Base-by-base conservation (phyloP, 2,888 invertebrate species). In the Tipula lateralis region DNA sequence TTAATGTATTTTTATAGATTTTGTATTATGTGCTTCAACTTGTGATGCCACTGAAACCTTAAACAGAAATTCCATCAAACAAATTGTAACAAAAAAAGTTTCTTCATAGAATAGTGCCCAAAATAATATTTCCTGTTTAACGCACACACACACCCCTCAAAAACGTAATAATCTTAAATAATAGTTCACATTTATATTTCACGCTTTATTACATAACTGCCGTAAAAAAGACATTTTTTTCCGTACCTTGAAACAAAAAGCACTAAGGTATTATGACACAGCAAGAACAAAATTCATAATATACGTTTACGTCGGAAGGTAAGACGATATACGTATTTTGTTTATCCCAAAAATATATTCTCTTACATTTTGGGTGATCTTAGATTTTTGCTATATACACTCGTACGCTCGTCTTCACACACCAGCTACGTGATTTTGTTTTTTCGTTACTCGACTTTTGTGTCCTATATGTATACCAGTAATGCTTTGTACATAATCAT, bases 141-240 rank as follows among this genome's bases (percentile, higher is more conserved):
- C 16, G 5, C 44, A 16, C 44, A 16, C 44, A 50, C 7, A 16
- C n/a, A 50, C n/a, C 6, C n/a, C 16, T 16, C 44, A 50, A 19
- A 66, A 66, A 12, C 9, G 24, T 66, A 66, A 66, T 66, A 66
- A 66, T 66, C 66, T 66, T 66, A 24, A 66, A 66, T 66, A 66
- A 66, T 66, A 66, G 66, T 66, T 66, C 24, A 66, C 66, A 66
- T 66, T 66, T 66, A 66, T 66, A 66, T 66, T 66, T 66, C 66
- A 66, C 66, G 24, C 66, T 66, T 66, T 66, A 13, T 66, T 66
- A 66, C 66, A 7, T 24, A 66, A 6, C 44, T 44, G 44, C n/a
- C 44, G n/a, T 2, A 44, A 44, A 44, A 39, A 24, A 66, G n/a
- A 66, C 9, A 9, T 16, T 50, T 16, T 44, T 50, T 66, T 2